phyloP scores from a whole-genome alignment of 2,888 invertebrate species.

The Plagiodera versicolora region DNA sequence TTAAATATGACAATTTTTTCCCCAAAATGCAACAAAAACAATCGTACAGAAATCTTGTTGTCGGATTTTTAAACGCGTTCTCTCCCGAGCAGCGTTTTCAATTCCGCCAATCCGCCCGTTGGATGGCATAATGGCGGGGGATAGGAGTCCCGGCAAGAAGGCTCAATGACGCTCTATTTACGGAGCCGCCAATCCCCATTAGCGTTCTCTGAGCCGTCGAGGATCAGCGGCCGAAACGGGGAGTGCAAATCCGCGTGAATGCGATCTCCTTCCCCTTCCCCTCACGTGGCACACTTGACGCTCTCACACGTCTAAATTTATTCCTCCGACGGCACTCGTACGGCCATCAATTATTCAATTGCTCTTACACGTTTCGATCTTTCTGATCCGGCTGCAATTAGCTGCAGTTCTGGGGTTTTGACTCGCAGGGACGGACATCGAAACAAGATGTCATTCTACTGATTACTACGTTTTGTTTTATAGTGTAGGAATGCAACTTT shows the following conservation, averaged over 20 bases:
- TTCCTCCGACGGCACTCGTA: not conserved
- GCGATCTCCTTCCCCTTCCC: conserved; percentile 41
- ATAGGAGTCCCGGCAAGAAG: conserved; percentile 36
- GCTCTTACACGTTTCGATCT: not conserved
- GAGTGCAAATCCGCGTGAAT: conserved; percentile 53
- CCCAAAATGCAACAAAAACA: too few relatives aligned
- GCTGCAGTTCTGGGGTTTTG: too few relatives aligned
- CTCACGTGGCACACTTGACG: conserved; percentile 19
- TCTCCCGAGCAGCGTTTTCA: too few relatives aligned
- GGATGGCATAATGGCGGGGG: not conserved
- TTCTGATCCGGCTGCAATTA: not conserved
- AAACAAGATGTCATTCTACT: too few relatives aligned
- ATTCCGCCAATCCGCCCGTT: too few relatives aligned
- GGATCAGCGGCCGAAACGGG: conserved; percentile 47
- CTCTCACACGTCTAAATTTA: not conserved
- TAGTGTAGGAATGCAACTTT: too few relatives aligned
- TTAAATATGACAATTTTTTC: too few relatives aligned
- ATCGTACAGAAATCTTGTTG: too few relatives aligned
- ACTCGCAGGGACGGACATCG: too few relatives aligned
- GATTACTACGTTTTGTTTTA: too few relatives aligned
- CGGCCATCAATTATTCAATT: not conserved
- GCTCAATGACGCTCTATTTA: conserved; percentile 56
- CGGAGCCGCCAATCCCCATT: conserved; percentile 56
- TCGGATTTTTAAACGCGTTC: too few relatives aligned
- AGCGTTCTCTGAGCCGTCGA: conserved; percentile 42